Evolutionary conservation across 2,888 invertebrate species (phyloP).

Genomic region (Criorhina ranunculi): DNA sequence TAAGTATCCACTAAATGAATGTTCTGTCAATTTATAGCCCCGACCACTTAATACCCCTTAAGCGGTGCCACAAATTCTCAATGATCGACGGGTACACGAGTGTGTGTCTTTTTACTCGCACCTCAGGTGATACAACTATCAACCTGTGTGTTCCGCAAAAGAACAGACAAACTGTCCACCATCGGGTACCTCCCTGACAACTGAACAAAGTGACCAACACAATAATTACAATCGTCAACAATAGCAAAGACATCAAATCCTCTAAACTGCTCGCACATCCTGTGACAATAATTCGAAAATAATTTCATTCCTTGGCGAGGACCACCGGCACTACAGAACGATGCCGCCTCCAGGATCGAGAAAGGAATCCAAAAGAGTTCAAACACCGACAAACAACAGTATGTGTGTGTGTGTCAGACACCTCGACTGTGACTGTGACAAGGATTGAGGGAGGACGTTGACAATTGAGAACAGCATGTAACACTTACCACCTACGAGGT

Average conservation of each 20-base stretch:
- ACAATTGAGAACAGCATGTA: constrained; percentile 73
- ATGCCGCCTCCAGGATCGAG: constrained; percentile 53
- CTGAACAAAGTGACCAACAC: constrained; percentile 66
- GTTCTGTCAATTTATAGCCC: constrained; percentile 33
- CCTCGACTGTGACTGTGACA: constrained; percentile 60
- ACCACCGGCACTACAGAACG: constrained; percentile 60
- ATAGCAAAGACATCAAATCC: constrained; percentile 71
- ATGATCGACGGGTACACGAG: neutral
- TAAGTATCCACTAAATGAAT: constrained; percentile 24
- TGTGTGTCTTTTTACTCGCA: neutral
- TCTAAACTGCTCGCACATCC: constrained; percentile 65
- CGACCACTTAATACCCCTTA: constrained; percentile 23
- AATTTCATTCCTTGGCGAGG: constrained; percentile 50
- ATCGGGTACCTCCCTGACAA: constrained; percentile 42
- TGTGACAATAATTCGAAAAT: constrained; percentile 73
- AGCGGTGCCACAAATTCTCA: neutral
- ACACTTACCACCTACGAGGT: constrained; percentile 74
- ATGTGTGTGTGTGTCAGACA: constrained; percentile 51
- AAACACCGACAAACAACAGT: constrained; percentile 67
- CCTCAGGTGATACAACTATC: constrained; percentile 12
- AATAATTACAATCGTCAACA: constrained; percentile 72
- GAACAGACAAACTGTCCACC: constrained; percentile 16
- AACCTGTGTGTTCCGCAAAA: constrained; percentile 60
- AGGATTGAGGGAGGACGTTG: constrained; percentile 54
- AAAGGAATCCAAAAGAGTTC: constrained; percentile 56